Evolutionary conservation across 2,797 vertebrate species (phyloP).

Genomic region (Enteromius treurensis): DNA sequence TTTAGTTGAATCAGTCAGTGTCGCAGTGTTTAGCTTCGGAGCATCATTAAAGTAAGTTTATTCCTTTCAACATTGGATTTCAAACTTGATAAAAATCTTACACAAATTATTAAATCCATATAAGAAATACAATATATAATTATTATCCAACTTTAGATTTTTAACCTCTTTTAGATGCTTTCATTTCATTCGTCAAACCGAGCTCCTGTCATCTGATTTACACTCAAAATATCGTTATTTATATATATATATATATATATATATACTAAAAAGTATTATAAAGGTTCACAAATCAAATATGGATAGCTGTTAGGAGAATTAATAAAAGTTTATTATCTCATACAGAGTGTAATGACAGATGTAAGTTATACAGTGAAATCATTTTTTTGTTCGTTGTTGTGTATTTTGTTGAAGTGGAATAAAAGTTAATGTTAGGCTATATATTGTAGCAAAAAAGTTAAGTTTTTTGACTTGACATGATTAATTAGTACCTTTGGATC

Average conservation of each 20-base stretch:
- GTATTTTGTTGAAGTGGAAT: not conserved
- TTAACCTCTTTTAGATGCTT: not conserved
- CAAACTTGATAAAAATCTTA: not conserved
- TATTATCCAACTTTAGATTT: not conserved
- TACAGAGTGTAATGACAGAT: not conserved
- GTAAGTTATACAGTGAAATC: not conserved
- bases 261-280: too few relatives aligned
- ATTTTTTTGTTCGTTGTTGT: not conserved
- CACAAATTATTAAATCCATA: too few relatives aligned
- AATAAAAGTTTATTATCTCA: not conserved
- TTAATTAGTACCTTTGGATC: not conserved
- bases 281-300: not conserved
- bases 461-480: not conserved
- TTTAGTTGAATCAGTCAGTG: slow-evolving; percentile 27
- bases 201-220: not conserved
- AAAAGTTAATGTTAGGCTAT: not conserved
- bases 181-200: not conserved
- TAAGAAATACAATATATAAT: not conserved
- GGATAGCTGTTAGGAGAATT: not conserved
- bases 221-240: not conserved
- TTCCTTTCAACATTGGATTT: not conserved
- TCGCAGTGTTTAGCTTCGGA: not conserved
- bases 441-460: not conserved
- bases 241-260: too few relatives aligned
- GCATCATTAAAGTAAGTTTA: not conserved